Percentiles rank a stretch among this genome's conserved stretches.
phyloP scores from a whole-genome alignment of 2,888 invertebrate species.

The Drosophila prostipennis region DNA sequence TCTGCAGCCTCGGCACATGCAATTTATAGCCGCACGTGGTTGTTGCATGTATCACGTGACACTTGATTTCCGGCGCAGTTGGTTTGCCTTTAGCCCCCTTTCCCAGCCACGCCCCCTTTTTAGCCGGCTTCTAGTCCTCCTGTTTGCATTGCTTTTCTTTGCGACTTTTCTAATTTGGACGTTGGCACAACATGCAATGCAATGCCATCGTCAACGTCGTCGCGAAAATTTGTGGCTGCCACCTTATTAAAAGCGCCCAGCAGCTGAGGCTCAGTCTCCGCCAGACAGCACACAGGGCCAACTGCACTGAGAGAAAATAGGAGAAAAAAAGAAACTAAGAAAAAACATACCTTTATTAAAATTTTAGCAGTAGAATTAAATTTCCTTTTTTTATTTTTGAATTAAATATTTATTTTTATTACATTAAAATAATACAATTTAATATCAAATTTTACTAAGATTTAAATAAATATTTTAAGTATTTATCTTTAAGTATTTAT shows the following conservation, averaged over 20 bases:
- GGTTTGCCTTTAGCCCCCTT: slow-evolving; percentile 22
- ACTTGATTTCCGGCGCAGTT: slow-evolving; percentile 77
- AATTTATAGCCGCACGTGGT: slow-evolving; percentile 78
- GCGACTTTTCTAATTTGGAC: slow-evolving; percentile 79
- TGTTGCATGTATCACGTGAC: slow-evolving; percentile 80
- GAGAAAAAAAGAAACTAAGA: neutral
- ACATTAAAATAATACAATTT: too few species aligned
- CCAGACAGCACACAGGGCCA: slow-evolving; percentile 37
- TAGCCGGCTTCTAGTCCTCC: neutral
- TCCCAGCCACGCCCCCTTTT: slow-evolving; percentile 7
- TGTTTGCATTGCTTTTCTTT: slow-evolving; percentile 74
- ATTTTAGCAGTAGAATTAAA: too few species aligned
- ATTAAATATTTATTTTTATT: too few species aligned
- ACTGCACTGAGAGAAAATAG: slow-evolving; percentile 11
- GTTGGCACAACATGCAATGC: slow-evolving; percentile 76
- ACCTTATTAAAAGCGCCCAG: slow-evolving; percentile 78
- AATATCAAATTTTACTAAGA: too few species aligned
- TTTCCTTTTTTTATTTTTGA: too few species aligned
- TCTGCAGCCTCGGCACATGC: slow-evolving; percentile 66
- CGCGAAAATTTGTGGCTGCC: slow-evolving; percentile 73
- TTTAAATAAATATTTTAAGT: too few species aligned
- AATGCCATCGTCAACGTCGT: slow-evolving; percentile 65
- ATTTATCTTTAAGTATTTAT: too few species aligned
- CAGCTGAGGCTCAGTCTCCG: slow-evolving; percentile 63
- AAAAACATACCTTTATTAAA: too few species aligned